These are phyloP conservation scores for Polyergus mexicanus DNA, from an alignment of 1,140 invertebrate genomes.

Conservation along the genomic window DNA sequence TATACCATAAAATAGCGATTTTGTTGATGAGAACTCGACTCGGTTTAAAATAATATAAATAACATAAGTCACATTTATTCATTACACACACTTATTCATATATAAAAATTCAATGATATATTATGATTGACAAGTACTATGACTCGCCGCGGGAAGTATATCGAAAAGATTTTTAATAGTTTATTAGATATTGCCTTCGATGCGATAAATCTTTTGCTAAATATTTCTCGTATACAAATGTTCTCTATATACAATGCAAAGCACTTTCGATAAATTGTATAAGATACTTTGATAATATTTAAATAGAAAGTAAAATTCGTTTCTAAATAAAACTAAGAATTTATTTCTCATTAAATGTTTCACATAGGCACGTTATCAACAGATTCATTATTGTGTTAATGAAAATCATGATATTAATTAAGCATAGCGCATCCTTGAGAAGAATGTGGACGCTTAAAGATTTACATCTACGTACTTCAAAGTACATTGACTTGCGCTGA, in stretches of 20 bases:
- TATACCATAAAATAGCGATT: background rate
- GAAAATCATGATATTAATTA: slow-evolving; percentile 29
- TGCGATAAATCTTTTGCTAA: background rate
- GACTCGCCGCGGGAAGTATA: background rate
- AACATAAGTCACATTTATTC: too few relatives aligned
- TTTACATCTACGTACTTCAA: slow-evolving; percentile 1
- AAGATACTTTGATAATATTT: background rate
- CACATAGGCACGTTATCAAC: background rate
- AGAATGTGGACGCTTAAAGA: slow-evolving; percentile 5
- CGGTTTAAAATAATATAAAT: too few relatives aligned
- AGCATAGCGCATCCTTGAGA: background rate
- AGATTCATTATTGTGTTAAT: background rate
- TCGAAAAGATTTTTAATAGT: background rate
- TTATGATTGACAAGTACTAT: background rate
- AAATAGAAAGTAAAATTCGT: background rate
- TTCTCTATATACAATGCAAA: background rate
- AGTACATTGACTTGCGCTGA: background rate
- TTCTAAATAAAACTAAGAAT: background rate
- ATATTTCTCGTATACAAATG: background rate
- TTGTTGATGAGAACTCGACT: background rate
- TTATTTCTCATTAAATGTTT: background rate
- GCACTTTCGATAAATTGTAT: background rate
- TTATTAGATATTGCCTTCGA: background rate
- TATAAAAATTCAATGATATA: background rate
- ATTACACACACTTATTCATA: background rate